These are phyloP conservation scores for Lepidochitona cinerea DNA, from an alignment of 2,888 invertebrate species.

Conservation along the genomic window DNA sequence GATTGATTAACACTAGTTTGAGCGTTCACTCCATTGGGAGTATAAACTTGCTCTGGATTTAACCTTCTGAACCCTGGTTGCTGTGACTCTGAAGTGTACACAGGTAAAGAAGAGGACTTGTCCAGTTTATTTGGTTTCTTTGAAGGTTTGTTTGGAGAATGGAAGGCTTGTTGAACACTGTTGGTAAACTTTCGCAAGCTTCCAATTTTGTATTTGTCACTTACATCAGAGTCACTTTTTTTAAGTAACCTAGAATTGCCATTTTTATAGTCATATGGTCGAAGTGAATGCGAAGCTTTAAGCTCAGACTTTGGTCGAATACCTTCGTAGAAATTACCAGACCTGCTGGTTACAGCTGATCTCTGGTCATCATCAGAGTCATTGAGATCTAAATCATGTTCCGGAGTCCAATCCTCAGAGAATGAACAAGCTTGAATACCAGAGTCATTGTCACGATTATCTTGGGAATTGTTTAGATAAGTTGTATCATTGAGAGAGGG, in stretches of 20 bases:
- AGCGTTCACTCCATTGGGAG: constrained; percentile 2
- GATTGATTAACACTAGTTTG: constrained; percentile 16
- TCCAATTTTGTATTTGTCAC: constrained; percentile 42
- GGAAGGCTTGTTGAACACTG: constrained; percentile 53
- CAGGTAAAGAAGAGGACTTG: background rate
- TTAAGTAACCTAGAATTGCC: background rate
- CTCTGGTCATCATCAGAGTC: constrained; percentile 53
- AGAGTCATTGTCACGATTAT: background rate
- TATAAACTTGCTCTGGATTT: constrained; percentile 6
- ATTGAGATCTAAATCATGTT: constrained; percentile 40
- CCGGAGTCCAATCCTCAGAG: constrained; percentile 56
- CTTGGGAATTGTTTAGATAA: background rate
- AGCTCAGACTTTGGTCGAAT: background rate
- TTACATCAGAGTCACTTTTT: constrained; percentile 16
- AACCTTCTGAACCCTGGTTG: background rate
- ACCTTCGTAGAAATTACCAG: background rate
- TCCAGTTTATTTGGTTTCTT: constrained; percentile 37
- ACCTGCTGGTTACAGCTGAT: background rate
- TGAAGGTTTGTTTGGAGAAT: constrained; percentile 49
- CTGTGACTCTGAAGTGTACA: background rate
- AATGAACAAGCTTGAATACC: background rate
- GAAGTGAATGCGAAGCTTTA: background rate
- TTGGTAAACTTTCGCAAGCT: constrained; percentile 54
- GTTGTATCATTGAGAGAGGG: background rate
- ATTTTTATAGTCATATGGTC: background rate